phyloP scores from a whole-genome alignment of 2,113 vertebrate species.

The Gallinago media region DNA sequence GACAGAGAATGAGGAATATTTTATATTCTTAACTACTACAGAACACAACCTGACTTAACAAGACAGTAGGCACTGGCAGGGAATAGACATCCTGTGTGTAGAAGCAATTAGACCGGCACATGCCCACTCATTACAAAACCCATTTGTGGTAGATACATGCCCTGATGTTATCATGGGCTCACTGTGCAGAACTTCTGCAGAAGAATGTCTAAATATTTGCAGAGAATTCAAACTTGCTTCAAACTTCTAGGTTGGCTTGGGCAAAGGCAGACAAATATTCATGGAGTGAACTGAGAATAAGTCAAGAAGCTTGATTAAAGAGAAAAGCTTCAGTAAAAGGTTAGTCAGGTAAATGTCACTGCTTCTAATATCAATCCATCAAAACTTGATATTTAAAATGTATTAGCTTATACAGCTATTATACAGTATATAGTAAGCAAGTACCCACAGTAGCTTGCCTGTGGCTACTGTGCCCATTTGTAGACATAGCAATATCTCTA shows the following conservation, averaged over 20 bases:
- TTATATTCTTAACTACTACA: background rate
- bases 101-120: background rate
- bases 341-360: constrained; percentile 14
- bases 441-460: background rate
- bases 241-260: background rate
- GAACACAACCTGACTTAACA: background rate
- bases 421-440: background rate
- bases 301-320: constrained; percentile 2
- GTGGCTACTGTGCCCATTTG: background rate
- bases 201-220: background rate
- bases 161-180: background rate
- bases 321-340: constrained; percentile 1
- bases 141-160: background rate
- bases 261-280: background rate
- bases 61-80: background rate
- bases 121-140: background rate
- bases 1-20: background rate
- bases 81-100: background rate
- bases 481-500: background rate
- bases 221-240: background rate
- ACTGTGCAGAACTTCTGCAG: background rate
- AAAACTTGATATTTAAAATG: background rate
- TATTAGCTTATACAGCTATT: background rate
- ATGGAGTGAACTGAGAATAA: background rate
- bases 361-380: background rate